Conservation (phyloP, 2,797 vertebrate genomes). For the Eulemur coronatus region DNA sequence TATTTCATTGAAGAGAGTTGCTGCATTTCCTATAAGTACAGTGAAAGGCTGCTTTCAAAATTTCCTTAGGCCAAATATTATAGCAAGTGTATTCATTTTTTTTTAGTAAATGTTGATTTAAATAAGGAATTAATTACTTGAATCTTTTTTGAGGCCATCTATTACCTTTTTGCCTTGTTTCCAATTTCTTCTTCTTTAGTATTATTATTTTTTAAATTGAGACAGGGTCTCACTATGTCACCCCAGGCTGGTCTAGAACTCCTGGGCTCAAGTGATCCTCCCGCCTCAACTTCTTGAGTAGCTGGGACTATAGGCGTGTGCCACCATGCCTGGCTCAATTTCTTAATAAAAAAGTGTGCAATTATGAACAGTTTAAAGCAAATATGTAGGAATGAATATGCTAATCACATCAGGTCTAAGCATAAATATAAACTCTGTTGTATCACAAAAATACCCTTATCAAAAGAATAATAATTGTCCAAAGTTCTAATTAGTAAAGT, state of each 20-base stretch:
- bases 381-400: background rate
- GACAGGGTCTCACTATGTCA: background rate
- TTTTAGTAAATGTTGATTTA: conserved; percentile 31
- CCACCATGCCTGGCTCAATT: background rate
- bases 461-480: background rate
- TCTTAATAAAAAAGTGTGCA: background rate
- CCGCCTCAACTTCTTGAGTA: background rate
- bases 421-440: background rate
- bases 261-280: background rate
- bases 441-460: background rate
- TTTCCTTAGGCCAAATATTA: background rate
- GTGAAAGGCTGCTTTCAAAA: conserved; percentile 32
- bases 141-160: conserved; percentile 22
- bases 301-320: background rate
- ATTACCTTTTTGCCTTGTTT: conserved; percentile 14
- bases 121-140: conserved; percentile 10
- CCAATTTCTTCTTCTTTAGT: background rate
- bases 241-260: background rate
- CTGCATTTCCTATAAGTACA: background rate
- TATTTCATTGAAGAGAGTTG: background rate
- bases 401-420: conserved; percentile 19
- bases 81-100: background rate
- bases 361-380: conserved; percentile 15
- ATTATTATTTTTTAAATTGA: background rate
- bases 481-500: conserved; percentile 16